Base-by-base conservation (phyloP, 2,113 vertebrate species). In the Menura novaehollandiae region DNA sequence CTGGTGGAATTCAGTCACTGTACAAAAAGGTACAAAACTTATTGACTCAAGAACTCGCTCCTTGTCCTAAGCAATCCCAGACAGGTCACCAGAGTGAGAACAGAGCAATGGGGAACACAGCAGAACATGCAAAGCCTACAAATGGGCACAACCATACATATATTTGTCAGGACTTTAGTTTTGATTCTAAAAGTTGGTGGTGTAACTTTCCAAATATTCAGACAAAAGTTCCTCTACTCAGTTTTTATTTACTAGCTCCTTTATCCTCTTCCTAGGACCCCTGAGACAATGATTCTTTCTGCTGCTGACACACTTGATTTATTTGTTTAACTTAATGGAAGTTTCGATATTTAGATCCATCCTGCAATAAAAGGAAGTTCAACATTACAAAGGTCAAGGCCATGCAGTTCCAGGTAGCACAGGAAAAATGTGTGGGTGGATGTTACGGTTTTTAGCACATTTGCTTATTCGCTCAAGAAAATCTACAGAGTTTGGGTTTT, bases 301-400 rank as follows among this genome's bases (percentile, higher is more conserved):
- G 86, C 74, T 15, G 8, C 86, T 91, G 76, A 59, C 47, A 93
- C 28, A 67, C 68, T 85, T 72, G 56, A 89, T 91, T 86, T 96
- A 88, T 96, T 95, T 95, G 84, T 77, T 96, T 94, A 93, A 73
- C 81, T 84, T 96, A 95, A 96, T 93, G 89, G 92, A 97, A 95
- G 88, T 93, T 94, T 96, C 78, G 52, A 87, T 97, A 96, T 91
- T 97, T 88, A 95, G 93, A 93, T 91, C 72, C 78, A 94, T 91
- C 93, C 94, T 95, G 97, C 88, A 94, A 97, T 97, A 97, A 96
- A 96, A 71, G 80, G 55, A 96, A 96, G 85, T 94, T 95, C 91
- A 96, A 95, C 76, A 88, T 92, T 86, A 92, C 95, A 96, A 95
- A 96, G 96, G 97, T 95, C 95, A 95, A 94, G 89, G 94, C 94